These are phyloP conservation scores for Parapsyche elsis DNA, from an alignment of 1,140 invertebrate species.

Conservation along the genomic window DNA sequence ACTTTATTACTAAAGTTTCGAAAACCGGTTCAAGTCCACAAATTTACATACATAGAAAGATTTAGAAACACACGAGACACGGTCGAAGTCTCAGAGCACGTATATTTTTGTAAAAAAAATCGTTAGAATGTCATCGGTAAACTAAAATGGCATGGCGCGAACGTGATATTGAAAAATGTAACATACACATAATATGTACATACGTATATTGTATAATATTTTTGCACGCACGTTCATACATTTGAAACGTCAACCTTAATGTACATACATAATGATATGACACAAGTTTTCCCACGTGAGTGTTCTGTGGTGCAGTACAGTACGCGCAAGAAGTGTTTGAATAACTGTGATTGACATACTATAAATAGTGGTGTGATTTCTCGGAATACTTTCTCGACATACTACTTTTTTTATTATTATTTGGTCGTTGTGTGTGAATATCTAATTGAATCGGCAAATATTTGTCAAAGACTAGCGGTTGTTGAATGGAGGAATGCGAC, in stretches of 20 bases:
- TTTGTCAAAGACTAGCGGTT: neutral
- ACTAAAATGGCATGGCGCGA: neutral
- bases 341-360: neutral
- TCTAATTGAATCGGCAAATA: conserved; percentile 15
- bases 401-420: neutral
- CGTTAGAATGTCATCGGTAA: neutral
- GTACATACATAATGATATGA: too few species aligned
- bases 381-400: neutral
- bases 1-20: neutral
- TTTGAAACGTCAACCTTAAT: neutral
- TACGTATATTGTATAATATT: neutral
- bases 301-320: neutral
- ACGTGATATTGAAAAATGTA: neutral
- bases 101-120: conserved; percentile 2
- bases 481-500: too few species aligned
- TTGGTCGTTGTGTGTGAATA: neutral
- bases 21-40: neutral
- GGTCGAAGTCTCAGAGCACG: neutral
- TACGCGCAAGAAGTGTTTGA: neutral
- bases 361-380: neutral
- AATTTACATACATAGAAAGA: neutral
- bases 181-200: neutral
- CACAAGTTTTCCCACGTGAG: conserved; percentile 2
- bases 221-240: neutral
- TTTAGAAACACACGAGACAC: neutral